Base-by-base conservation (phyloP, 2,888 invertebrate species). In the Dynastes maya region DNA sequence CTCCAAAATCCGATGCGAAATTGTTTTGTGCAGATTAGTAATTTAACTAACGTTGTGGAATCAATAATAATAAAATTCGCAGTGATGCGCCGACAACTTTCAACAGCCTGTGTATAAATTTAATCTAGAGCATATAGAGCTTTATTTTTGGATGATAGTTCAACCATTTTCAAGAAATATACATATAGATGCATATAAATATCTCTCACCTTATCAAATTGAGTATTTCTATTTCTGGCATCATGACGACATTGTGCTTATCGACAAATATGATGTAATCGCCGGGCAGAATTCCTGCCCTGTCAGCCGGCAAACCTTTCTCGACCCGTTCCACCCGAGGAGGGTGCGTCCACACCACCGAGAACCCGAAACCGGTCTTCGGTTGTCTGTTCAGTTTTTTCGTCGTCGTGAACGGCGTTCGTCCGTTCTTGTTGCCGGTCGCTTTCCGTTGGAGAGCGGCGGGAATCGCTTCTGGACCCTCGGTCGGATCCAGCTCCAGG, bases 201-300 rank as follows among this genome's bases (percentile, higher is more conserved):
- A 55, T 55, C n/a, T n/a, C 88, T 88, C 86, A 91, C 91, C 88
- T 88, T 80, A 89, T 91, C 85, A 91, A 87, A 88, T 91, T 91
- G 83, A 91, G 87, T 83, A 91, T 91, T 89, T 94, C 94, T 84
- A 94, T 92, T 93, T 96, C 94, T 0, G 94, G 93, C 88, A 94
- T 93, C 82, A 95, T 96, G 80, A 96, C 96, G 58, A 97, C 95
- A 87, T 96, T 97, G 87, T 94, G 94, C 86, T 94, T 94, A 82
- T 96, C 96, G 77, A 96, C 95, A 88, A 96, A 96, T 81, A 97
- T 96, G 81, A 97, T 93, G 89, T 96, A 95, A 88, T 96, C 96
- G 16, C 96, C 96, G 1, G 96, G 95, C 81, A 93, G 89, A 11
- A 96, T 92, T 4, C 96, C 96, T 3, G 95, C 94, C n/a, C 93